Conservation (phyloP, 2,888 invertebrate species). For the Hipparchia semele region DNA sequence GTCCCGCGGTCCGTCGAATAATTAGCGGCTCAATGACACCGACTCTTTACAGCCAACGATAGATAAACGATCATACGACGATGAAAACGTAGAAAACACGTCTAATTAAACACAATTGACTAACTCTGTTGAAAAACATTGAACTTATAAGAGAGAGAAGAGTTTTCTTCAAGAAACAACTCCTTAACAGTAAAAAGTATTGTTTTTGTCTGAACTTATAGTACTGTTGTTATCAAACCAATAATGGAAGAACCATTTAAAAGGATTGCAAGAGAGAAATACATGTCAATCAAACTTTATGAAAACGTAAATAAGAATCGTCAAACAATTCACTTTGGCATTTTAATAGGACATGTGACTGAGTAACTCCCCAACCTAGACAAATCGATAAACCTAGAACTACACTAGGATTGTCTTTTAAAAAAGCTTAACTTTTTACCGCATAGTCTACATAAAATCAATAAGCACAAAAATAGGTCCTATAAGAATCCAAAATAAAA, state of each 20-base stretch:
- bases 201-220: neutral
- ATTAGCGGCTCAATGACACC: conserved; percentile 73
- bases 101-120: neutral
- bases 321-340: neutral
- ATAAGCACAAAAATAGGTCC: neutral
- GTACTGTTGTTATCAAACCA: neutral
- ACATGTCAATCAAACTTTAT: no score
- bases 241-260: neutral
- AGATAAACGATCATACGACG: conserved; percentile 5
- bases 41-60: conserved; percentile 27
- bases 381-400: conserved; percentile 7
- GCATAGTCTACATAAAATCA: neutral
- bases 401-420: neutral
- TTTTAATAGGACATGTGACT: neutral
- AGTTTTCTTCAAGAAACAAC: neutral
- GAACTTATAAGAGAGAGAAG: neutral
- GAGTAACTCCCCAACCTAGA: neutral
- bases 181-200: neutral
- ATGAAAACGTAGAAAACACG: neutral
- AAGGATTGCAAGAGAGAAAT: neutral
- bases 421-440: neutral
- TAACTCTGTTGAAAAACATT: no score
- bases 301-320: neutral
- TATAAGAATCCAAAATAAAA: neutral
- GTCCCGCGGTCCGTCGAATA: conserved; percentile 62